Percentiles rank a stretch among this genome's conserved stretches.
Evolutionary conservation across 2,113 vertebrate species (phyloP).

Genomic region (Dermatemys mawii): DNA sequence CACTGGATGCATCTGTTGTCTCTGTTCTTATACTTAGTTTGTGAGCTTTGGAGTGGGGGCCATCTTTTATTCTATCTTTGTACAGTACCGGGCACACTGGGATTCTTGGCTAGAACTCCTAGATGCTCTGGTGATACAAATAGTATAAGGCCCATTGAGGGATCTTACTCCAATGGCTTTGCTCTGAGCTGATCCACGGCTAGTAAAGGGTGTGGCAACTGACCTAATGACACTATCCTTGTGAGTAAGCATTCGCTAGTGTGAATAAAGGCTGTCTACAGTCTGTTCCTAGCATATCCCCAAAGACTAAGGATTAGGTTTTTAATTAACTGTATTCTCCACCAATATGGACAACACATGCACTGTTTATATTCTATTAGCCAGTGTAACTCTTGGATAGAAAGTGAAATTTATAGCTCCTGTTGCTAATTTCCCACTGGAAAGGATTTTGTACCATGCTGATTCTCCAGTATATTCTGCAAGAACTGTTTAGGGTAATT

Average conservation of each 20-base stretch:
- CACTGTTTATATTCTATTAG: neutral
- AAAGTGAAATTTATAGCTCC: neutral
- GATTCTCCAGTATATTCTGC: neutral
- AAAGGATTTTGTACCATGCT: neutral
- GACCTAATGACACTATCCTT: neutral
- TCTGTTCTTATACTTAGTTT: neutral
- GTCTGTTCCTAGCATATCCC: neutral
- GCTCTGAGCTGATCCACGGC: neutral
- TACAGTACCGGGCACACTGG: neutral
- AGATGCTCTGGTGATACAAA: neutral
- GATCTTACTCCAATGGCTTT: neutral
- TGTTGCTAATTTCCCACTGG: neutral
- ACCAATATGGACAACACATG: neutral
- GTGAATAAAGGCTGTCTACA: neutral
- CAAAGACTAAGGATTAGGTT: neutral
- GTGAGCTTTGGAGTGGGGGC: too few species aligned
- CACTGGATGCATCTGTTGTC: neutral
- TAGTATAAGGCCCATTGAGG: neutral
- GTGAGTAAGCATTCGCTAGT: neutral
- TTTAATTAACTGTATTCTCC: neutral
- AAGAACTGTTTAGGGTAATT: slow-evolving; percentile 53
- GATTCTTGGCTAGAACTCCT: neutral
- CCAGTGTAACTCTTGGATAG: neutral
- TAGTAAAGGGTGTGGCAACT: neutral
- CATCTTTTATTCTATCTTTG: neutral